phyloP scores from a whole-genome alignment of 2,888 invertebrate species.

The Apamea monoglypha region DNA sequence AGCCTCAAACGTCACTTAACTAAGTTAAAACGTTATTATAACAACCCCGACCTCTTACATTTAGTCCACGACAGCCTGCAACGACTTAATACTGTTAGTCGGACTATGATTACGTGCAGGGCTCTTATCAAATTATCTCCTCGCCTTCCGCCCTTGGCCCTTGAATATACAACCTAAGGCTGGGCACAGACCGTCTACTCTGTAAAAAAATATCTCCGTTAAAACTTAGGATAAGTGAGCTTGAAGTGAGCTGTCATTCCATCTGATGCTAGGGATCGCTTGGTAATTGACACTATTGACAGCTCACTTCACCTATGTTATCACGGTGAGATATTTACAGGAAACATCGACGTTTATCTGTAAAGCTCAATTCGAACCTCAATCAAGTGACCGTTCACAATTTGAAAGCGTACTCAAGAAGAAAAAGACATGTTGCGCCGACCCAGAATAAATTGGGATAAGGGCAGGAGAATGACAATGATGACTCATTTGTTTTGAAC shows the following conservation, averaged over 20 bases:
- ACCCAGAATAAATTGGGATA: no score
- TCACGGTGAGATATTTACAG: no score
- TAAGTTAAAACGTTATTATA: constrained; percentile 54
- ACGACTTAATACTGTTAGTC: constrained; percentile 64
- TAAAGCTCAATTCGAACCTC: neutral
- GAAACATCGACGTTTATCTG: neutral
- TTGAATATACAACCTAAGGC: constrained; percentile 68
- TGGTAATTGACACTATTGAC: neutral
- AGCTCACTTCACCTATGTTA: neutral
- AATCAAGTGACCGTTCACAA: neutral
- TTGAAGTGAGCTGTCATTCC: neutral
- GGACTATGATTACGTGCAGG: constrained; percentile 64
- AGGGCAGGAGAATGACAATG: no score
- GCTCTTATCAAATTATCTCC: constrained; percentile 79
- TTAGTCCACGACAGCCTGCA: constrained; percentile 47
- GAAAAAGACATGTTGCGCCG: neutral
- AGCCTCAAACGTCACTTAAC: constrained; percentile 37
- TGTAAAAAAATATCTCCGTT: neutral
- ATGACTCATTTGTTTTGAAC: neutral
- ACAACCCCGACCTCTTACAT: constrained; percentile 46
- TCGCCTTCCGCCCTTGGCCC: constrained; percentile 67
- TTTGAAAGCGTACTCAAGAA: neutral
- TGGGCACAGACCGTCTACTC: neutral
- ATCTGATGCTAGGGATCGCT: neutral
- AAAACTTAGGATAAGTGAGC: neutral